Conservation (phyloP, 1,140 invertebrate genomes). For the Melanaphis sacchari region DNA sequence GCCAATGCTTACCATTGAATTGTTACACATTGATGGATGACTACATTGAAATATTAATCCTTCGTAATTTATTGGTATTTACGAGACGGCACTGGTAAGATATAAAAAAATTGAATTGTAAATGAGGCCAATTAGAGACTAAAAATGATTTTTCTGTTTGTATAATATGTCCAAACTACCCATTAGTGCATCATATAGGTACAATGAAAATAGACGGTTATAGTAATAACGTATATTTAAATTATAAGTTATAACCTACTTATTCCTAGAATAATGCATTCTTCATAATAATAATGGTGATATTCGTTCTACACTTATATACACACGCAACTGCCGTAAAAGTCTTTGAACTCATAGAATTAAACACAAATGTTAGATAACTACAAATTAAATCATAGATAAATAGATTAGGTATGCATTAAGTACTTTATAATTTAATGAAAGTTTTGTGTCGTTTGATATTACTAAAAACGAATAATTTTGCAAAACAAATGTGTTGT, state of each 20-base stretch:
- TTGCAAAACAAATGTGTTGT: neutral
- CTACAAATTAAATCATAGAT: neutral
- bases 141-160: neutral
- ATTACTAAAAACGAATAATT: neutral
- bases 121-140: conserved; percentile 25
- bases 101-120: neutral
- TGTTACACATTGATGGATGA: conserved; percentile 1
- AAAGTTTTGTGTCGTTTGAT: neutral
- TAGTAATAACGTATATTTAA: neutral
- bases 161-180: neutral
- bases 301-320: neutral
- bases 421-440: neutral
- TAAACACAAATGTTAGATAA: neutral
- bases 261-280: neutral
- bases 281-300: neutral
- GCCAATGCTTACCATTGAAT: neutral
- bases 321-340: neutral
- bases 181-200: neutral
- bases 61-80: neutral
- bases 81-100: neutral
- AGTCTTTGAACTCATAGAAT: neutral
- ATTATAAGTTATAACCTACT: neutral
- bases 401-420: neutral
- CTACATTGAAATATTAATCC: conserved; percentile 37
- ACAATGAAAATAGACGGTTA: neutral